Evolutionary conservation across 2,888 invertebrate genomes (phyloP), one percentile per base, ranked within the genome.

Genomic region (Bugulina stolonifera): DNA sequence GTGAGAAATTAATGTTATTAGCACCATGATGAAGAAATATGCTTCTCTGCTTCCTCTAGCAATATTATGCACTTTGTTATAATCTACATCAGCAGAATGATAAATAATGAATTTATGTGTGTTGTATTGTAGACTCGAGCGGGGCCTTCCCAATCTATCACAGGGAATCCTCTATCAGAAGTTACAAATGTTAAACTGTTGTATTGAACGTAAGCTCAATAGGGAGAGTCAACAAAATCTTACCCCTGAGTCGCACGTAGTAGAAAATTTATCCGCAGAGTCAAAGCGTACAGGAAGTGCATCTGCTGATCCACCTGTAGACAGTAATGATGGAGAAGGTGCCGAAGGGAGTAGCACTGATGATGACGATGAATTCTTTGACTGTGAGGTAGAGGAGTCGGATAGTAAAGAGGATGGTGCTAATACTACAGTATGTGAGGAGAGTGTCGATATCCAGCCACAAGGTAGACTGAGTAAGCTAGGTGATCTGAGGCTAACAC

Each of bases 141-240:
- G 88, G 69, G 93, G 93, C 18, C 88, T 89, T 77, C 96, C 96
- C 0, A 94, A 95, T 83, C 90, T 92, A 57, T 89, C 93, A 73
- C 91, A 93, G 5, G 94, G 95, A 82, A 87, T 97, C 58, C 87
- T 99, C 22, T 92, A 97, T 85, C 96, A 99, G 85, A 98, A 98
- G 83, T 88, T 99, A 57, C 81, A 88, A 83, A 88, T 90, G 88
- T 80, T 89, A 27, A 88, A 89, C 79, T 88, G 87, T 78, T 89
- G 89, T 79, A 87, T 88, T 73, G 84, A 85, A 73, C 83, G 86
- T 72, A 86, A 86, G 76, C 82, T 81, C 72, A 80, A 79, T 29
- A 76, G 85, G 35, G 83, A 84, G 72, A n/a, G n/a, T n/a, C n/a
- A n/a, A n/a, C 29, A 32, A 29, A n/a, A 43, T 43, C 10, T 43